phyloP scores from a whole-genome alignment of 1,140 invertebrate genomes.

The Euwallacea fornicatus region DNA sequence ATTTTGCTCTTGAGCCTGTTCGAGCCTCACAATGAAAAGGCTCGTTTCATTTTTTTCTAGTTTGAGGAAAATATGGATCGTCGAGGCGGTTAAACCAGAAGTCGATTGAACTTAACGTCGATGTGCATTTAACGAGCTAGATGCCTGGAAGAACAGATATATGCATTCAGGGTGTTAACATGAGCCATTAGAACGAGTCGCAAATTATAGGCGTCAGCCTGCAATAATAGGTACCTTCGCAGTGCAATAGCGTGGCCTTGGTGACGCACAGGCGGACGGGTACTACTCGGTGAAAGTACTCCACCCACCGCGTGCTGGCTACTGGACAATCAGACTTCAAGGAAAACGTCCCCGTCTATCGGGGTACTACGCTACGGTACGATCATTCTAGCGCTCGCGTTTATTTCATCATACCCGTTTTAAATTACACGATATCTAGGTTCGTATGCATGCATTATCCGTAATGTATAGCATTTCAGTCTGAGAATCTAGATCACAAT shows the following conservation, averaged over 20 bases:
- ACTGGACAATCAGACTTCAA: conserved; percentile 31
- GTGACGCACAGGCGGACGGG: conserved; percentile 26
- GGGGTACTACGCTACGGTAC: conserved; percentile 15
- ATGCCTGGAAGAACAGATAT: too few relatives aligned
- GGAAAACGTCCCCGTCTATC: conserved; percentile 34
- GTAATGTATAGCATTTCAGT: conserved; percentile 3
- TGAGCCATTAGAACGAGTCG: too few relatives aligned
- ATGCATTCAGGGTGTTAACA: too few relatives aligned
- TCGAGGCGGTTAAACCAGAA: not conserved
- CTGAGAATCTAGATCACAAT: not conserved
- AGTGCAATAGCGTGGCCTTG: conserved; percentile 15
- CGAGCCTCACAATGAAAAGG: conserved; percentile 14
- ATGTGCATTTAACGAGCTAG: not conserved
- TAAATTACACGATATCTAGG: conserved; percentile 17
- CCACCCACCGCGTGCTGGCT: conserved; percentile 34
- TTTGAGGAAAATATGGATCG: conserved; percentile 11
- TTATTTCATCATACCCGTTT: conserved; percentile 27
- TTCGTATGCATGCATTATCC: not conserved
- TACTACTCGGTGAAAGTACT: conserved; percentile 33
- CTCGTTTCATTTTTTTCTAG: conserved; percentile 6
- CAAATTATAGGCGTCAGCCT: too few relatives aligned
- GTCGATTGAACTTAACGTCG: not conserved
- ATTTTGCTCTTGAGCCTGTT: conserved; percentile 34
- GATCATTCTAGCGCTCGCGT: conserved; percentile 12
- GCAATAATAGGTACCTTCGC: conserved; percentile 6